These are phyloP conservation scores for Dicycla oo DNA, from an alignment of 2,888 invertebrate species.

Conservation along the genomic window DNA sequence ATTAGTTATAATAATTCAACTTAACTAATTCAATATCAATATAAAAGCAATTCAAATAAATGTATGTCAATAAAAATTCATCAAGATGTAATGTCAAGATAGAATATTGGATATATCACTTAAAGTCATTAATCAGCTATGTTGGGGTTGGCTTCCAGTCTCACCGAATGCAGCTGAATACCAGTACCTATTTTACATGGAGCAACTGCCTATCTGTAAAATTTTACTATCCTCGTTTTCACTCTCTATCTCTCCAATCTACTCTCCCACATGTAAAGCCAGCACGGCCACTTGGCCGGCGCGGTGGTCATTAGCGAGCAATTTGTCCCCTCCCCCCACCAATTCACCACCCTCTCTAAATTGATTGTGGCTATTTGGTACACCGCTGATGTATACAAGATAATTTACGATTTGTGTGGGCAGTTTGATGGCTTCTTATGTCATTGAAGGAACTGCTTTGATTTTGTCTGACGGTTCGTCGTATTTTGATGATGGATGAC, in stretches of 20 bases:
- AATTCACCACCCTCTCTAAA: conserved; percentile 75
- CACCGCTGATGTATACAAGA: conserved; percentile 63
- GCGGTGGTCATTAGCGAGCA: conserved; percentile 82
- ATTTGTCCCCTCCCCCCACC: conserved; percentile 76
- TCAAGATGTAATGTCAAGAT: no score
- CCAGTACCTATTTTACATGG: no score
- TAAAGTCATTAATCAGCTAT: no score
- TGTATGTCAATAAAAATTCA: no score
- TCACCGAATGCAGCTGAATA: no score
- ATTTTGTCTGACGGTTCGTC: not conserved
- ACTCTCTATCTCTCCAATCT: not conserved
- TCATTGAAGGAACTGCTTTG: not conserved
- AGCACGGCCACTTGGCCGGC: conserved; percentile 63
- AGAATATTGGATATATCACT: no score
- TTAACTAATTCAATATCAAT: no score
- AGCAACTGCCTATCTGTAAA: no score
- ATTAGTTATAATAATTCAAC: no score
- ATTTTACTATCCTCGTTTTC: not conserved
- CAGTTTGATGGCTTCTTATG: conserved; percentile 17
- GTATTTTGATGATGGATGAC: not conserved
- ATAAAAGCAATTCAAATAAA: no score
- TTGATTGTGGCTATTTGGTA: conserved; percentile 84
- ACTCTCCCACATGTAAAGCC: conserved; percentile 61
- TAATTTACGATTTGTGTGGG: conserved; percentile 59
- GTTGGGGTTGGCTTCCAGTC: no score